Base-by-base conservation (phyloP, 2,113 vertebrate species). In the Plectropomus leopardus region DNA sequence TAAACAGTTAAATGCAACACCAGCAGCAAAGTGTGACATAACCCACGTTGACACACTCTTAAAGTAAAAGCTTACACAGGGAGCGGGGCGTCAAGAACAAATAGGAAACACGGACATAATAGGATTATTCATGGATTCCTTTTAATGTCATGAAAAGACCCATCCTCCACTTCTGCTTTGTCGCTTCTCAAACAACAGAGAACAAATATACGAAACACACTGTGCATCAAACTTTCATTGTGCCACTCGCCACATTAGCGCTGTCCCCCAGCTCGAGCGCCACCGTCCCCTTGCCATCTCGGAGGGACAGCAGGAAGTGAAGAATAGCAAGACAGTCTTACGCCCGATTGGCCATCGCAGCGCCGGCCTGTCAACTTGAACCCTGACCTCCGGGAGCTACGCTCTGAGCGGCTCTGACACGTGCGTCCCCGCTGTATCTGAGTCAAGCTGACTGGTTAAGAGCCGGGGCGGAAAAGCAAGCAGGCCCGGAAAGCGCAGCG, bases 401-500 rank as follows among this genome's bases (percentile, higher is more conserved):
- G 80, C 85, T 32, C 76, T 92, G 92, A 94, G 86, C 85, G 0
- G 84, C 89, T 84, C 59, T 92, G 93, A 93, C 93, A 92, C 89
- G 77, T 82, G 87, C 77, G 66, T 82, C 90, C 85, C 82, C n/a
- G 9, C 75, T 61, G 85, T 47, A 77, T 90, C 76, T 91, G 90
- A 92, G 78, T 92, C 88, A 57, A 88, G 89, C 88, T 93, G 93
- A 93, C 92, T 94, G 85, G 76, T 91, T 94, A 94, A 94, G 93
- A 94, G 91, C 91, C 63, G 10, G 82, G 64, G 91, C 88, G 92
- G 89, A 73, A 74, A 86, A 72, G 59, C 72, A 8, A 84, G 73
- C 61, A 2, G 85, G 86, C 67, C 78, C 80, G 69, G 82, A 82
- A 85, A 86, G 86, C 86, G 2, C 17, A 55, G 88, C 86, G 28